Base-by-base conservation (phyloP, 1,140 invertebrate genomes). In the Bactericera cockerelli region DNA sequence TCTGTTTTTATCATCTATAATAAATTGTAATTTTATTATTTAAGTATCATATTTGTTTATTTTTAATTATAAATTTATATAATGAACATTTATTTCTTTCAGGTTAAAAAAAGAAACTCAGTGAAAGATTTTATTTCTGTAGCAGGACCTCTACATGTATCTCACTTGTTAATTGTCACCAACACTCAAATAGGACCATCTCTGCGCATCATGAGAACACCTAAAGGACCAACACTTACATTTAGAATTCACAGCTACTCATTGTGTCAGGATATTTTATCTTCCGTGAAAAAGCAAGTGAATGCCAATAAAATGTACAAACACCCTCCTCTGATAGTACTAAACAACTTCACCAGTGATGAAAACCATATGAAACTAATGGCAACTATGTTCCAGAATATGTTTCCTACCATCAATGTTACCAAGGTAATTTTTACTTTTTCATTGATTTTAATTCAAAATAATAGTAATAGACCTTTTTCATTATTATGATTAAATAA, bases 361-460 rank as follows among this genome's bases (percentile, higher is more conserved):
- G 85, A 84, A 39, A 80, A 86, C 72, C 88, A 97, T 63, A 74
- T 94, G 60, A 93, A 96, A 67, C 72, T 99, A 1, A 92, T 97
- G 81, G 81, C 92, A 10, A 85, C 88, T 3, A 95, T 90, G 76
- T 96, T 98, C 69, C 93, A 98, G 76, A 97, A 97, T 69, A 94
- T 98, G 91, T 98, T 98, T 72, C 96, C 95, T 0, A 85, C 89
- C 0, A 93, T 98, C 54, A 98, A 98, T 74, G 79, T 98, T 57
- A 88, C 88, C 26, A 91, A 77, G 66, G 84, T 76, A 63, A 61
- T 49, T n/a, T n/a, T n/a, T n/a, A n/a, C n/a, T n/a, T n/a, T n/a
- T n/a, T n/a, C n/a, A n/a, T n/a, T n/a, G 16, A 33, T 33, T 3
- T 26, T n/a, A n/a, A n/a, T n/a, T n/a, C n/a, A n/a, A n/a, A n/a